Evolutionary conservation across 1,140 invertebrate genomes (phyloP).

Genomic region (Patella vulgata): DNA sequence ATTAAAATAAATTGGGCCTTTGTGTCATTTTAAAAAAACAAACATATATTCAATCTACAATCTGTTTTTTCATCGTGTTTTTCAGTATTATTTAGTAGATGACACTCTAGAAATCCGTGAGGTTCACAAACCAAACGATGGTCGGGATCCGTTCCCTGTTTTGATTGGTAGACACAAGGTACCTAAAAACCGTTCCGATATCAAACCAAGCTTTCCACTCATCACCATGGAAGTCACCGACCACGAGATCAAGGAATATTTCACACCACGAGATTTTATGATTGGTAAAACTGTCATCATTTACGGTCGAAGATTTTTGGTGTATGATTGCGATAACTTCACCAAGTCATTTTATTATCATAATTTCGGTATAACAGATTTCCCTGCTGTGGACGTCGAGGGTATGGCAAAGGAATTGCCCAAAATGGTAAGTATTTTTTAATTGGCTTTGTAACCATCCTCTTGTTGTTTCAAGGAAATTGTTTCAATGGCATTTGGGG

Average conservation of each 20-base stretch:
- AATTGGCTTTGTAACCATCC: too few species aligned
- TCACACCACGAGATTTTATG: slow-evolving; percentile 78
- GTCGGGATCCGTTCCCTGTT: slow-evolving; percentile 78
- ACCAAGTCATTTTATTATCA: slow-evolving; percentile 84
- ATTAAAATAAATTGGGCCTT: too few species aligned
- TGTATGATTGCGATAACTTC: slow-evolving; percentile 83
- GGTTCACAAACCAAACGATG: slow-evolving; percentile 75
- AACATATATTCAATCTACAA: too few species aligned
- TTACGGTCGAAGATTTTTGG: slow-evolving; percentile 80
- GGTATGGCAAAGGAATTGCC: slow-evolving; percentile 48
- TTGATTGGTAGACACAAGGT: slow-evolving; percentile 81
- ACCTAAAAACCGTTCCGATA: slow-evolving; percentile 80
- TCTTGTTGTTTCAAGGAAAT: too few species aligned
- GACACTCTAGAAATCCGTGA: slow-evolving; percentile 83
- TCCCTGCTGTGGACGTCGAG: slow-evolving; percentile 62
- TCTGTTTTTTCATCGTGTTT: too few species aligned
- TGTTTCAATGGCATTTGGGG: too few species aligned
- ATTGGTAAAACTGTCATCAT: slow-evolving; percentile 83
- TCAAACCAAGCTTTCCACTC: slow-evolving; percentile 69
- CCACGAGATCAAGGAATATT: slow-evolving; percentile 79
- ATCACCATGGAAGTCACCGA: slow-evolving; percentile 73
- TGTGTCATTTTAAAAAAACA: too few species aligned
- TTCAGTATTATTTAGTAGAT: slow-evolving; percentile 82
- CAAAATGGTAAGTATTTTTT: slow-evolving; percentile 57
- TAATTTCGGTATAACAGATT: slow-evolving; percentile 69